These are phyloP conservation scores for Latrodectus elegans DNA, from an alignment of 2,888 invertebrate species.

Conservation along the genomic window DNA sequence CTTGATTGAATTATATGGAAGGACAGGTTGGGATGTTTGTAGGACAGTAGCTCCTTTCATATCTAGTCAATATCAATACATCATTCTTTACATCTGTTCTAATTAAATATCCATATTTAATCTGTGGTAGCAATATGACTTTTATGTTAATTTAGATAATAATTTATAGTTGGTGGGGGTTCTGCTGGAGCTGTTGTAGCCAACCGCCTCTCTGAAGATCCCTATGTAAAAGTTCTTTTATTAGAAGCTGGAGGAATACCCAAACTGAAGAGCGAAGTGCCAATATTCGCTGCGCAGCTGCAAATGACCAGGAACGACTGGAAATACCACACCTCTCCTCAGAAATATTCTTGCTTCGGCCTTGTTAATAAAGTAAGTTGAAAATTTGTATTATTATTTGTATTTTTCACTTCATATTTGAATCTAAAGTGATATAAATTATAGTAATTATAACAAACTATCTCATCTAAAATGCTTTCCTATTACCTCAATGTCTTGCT, in stretches of 20 bases:
- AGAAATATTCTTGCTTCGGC: slow-evolving; percentile 72
- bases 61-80: neutral
- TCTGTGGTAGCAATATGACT: neutral
- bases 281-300: slow-evolving; percentile 80
- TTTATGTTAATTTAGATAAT: neutral
- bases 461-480: too few species aligned
- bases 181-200: slow-evolving; percentile 73
- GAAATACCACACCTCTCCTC: slow-evolving; percentile 73
- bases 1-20: neutral
- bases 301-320: slow-evolving; percentile 73
- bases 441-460: too few species aligned
- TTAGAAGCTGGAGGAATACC: slow-evolving; percentile 74
- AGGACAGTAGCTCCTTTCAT: neutral
- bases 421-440: too few species aligned
- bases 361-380: slow-evolving; percentile 61
- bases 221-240: slow-evolving; percentile 72
- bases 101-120: neutral
- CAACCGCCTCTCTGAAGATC: slow-evolving; percentile 72
- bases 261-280: slow-evolving; percentile 90
- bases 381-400: neutral
- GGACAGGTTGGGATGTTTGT: neutral
- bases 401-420: too few species aligned
- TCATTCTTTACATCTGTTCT: neutral
- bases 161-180: slow-evolving; percentile 71
- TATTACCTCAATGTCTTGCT: too few species aligned